Percentiles rank a stretch among this genome's conserved stretches.
Conservation (phyloP, 1,140 invertebrate genomes). For the Acromyrmex echinatior region DNA sequence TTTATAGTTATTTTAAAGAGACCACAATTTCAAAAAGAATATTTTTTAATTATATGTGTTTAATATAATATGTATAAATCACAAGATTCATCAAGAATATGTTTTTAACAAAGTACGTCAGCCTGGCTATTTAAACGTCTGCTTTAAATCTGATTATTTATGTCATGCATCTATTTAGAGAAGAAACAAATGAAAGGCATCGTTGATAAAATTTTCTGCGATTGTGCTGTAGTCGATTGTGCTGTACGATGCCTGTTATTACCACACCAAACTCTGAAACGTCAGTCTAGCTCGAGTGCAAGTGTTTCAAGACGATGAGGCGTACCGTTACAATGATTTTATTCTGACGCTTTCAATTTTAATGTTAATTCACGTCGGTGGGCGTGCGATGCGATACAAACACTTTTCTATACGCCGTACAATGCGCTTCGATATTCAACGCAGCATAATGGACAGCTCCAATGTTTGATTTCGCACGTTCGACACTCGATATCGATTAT, state of each 20-base stretch:
- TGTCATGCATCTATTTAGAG: not conserved
- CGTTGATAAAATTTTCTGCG: conserved; percentile 24
- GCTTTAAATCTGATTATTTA: not conserved
- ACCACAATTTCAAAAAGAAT: not conserved
- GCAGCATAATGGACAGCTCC: conserved; percentile 51
- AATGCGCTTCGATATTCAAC: conserved; percentile 55
- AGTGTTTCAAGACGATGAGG: conserved; percentile 45
- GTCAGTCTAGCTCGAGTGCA: conserved; percentile 39
- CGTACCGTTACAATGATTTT: conserved; percentile 45
- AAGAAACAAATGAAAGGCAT: not conserved
- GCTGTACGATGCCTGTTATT: not conserved
- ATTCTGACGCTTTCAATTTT: conserved; percentile 62
- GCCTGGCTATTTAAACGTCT: not conserved
- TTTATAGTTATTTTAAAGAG: too few relatives aligned
- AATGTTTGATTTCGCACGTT: conserved; percentile 62
- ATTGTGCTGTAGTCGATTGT: not conserved
- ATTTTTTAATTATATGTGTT: conserved; percentile 10
- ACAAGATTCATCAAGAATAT: too few relatives aligned
- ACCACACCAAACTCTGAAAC: conserved; percentile 21
- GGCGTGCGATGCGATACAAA: conserved; percentile 50
- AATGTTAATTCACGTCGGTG: conserved; percentile 56
- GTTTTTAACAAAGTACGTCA: not conserved
- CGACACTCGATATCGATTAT: conserved; percentile 60
- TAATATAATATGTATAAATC: not conserved
- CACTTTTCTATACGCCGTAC: conserved; percentile 30